Conservation (phyloP, 1,140 invertebrate genomes). For the Dendrolimus punctatus region DNA sequence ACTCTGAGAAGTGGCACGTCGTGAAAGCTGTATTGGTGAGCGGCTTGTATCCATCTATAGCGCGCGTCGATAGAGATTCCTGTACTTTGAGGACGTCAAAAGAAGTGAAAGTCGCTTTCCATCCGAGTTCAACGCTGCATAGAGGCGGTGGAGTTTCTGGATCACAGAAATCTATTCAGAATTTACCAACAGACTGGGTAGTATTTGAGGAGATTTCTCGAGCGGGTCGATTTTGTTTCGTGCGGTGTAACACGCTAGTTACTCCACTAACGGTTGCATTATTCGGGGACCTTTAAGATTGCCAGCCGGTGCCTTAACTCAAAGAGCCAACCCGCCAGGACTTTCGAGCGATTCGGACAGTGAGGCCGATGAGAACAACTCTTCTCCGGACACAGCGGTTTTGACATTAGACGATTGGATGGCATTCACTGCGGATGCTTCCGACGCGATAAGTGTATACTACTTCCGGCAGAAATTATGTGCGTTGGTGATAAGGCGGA, state of each 20-base stretch:
- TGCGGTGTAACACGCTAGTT: constrained; percentile 83
- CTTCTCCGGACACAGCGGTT: constrained; percentile 43
- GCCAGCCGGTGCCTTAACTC: constrained; percentile 54
- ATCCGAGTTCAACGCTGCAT: constrained; percentile 82
- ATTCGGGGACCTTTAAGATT: constrained; percentile 82
- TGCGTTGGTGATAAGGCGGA: constrained; percentile 80
- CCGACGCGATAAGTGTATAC: constrained; percentile 78
- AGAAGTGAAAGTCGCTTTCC: constrained; percentile 83
- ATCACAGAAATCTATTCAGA: constrained; percentile 72
- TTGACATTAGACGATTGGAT: constrained; percentile 84
- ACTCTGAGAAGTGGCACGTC: constrained; percentile 92
- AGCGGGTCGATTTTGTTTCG: constrained; percentile 76
- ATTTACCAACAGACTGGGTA: constrained; percentile 86
- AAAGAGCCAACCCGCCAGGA: constrained; percentile 58
- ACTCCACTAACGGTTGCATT: constrained; percentile 85
- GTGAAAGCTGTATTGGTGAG: constrained; percentile 92
- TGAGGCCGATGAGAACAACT: constrained; percentile 67
- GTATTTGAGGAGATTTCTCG: constrained; percentile 88
- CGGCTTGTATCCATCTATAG: constrained; percentile 91
- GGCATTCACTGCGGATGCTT: constrained; percentile 80
- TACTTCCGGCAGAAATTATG: constrained; percentile 86
- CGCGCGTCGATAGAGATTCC: constrained; percentile 72
- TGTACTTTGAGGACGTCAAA: constrained; percentile 71
- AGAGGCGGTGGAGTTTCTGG: constrained; percentile 42
- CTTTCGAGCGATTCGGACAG: constrained; percentile 74